Base-by-base conservation (phyloP, 2,888 invertebrate genomes). In the Emmelina monodactyla region DNA sequence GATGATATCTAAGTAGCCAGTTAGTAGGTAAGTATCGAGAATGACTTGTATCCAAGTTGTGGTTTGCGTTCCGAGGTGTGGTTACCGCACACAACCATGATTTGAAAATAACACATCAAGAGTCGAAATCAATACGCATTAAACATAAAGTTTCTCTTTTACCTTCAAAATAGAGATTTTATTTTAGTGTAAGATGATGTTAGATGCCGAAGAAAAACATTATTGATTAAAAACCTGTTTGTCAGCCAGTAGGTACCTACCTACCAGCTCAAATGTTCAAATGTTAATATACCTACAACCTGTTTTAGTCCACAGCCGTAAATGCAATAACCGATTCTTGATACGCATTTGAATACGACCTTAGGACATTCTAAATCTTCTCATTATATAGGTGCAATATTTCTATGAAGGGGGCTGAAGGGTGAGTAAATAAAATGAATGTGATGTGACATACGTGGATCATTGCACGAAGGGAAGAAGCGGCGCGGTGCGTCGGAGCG, bases 371-470 rank as follows among this genome's bases (percentile, higher is more conserved):
- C 25, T 10, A 25, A 25, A 25, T 11, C 25, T n/a, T 25, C 11
- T 11, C 11, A 25, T 7, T 10, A 7, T 10, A 25, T 11, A 4
- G 25, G n/a, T 4, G n/a, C 25, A 25, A n/a, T 10, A 11, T n/a
- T n/a, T n/a, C n/a, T n/a, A n/a, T n/a, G n/a, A n/a, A n/a, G n/a
- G n/a, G n/a, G n/a, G n/a, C n/a, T n/a, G n/a, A n/a, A n/a, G n/a
- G n/a, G n/a, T n/a, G n/a, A n/a, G n/a, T n/a, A n/a, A n/a, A n/a
- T n/a, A n/a, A n/a, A n/a, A n/a, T n/a, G n/a, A n/a, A 22, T n/a
- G n/a, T n/a, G n/a, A n/a, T n/a, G 16, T 22, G 28, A 73, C 73
- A 64, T 73, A 70, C 78, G 76, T 69, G 60, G 75, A 59, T 70
- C 76, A 76, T 73, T 60, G 69, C 73, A 69, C 67, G 72, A 61